phyloP scores from a whole-genome alignment of 2,888 invertebrate genomes.

The Trissoscelio sp. region DNA sequence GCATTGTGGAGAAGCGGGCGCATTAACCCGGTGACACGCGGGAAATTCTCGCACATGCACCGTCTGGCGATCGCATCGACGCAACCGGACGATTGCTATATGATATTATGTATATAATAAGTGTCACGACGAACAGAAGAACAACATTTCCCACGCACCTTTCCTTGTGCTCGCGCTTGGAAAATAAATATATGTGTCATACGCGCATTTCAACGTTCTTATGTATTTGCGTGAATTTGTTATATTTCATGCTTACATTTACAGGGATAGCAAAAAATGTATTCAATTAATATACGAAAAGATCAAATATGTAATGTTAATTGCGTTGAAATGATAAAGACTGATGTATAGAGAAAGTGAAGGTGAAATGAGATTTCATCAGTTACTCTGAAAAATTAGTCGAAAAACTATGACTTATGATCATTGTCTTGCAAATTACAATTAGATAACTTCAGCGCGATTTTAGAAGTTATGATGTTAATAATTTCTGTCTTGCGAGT shows the following conservation, averaged over 20 bases:
- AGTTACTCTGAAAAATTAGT: slow-evolving; percentile 34
- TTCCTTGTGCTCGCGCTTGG: slow-evolving; percentile 35
- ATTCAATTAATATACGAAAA: too few relatives aligned
- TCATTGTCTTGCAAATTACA: slow-evolving; percentile 42
- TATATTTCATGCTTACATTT: too few relatives aligned
- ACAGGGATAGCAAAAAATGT: too few relatives aligned
- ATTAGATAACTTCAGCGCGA: slow-evolving; percentile 18
- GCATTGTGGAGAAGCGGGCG: slow-evolving; percentile 64
- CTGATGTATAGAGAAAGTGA: slow-evolving; percentile 30
- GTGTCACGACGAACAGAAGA: slow-evolving; percentile 54
- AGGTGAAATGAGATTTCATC: slow-evolving; percentile 34
- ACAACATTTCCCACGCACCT: slow-evolving; percentile 62
- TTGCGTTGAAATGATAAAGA: slow-evolving; percentile 42
- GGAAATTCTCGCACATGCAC: slow-evolving; percentile 65
- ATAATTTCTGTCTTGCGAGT: slow-evolving; percentile 14
- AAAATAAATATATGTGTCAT: slow-evolving; percentile 36
- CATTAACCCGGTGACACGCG: slow-evolving; percentile 70
- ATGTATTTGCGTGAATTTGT: slow-evolving; percentile 17
- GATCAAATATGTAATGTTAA: slow-evolving; percentile 30
- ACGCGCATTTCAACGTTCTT: slow-evolving; percentile 22
- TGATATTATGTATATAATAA: slow-evolving; percentile 65
- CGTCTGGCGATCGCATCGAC: slow-evolving; percentile 61
- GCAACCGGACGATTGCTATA: slow-evolving; percentile 57
- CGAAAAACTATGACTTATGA: slow-evolving; percentile 53
- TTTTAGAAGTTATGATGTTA: slow-evolving; percentile 22